Evolutionary conservation across 2,888 invertebrate species (phyloP), one percentile per base, ranked within the genome.

Genomic region (Drosophila melanosoma): DNA sequence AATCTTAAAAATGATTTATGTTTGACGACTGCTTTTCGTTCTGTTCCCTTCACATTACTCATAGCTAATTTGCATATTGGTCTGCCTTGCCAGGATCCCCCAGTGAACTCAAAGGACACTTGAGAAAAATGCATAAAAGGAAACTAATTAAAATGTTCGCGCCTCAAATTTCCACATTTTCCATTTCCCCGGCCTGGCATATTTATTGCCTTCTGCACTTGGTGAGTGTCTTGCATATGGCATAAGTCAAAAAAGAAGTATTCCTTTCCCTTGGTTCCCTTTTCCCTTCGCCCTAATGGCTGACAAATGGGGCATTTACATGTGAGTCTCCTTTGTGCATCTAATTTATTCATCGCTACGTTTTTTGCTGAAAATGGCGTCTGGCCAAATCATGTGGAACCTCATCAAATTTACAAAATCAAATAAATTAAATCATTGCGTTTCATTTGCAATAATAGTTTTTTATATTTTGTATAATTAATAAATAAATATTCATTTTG

Each of bases 121-220:
- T 72, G 76, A 89, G 80, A 74, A 64, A 66, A 72, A 70, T 71
- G 83, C 79, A 81, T 85, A 80, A 87, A 81, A 81, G 82, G 87
- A 83, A 91, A 86, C 90, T 92, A 92, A 91, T 91, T 91, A 91
- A 92, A 91, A 90, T 87, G 91, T 91, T 91, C 84, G 91, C 87
- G 90, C 91, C 87, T 87, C 90, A 73, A 88, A 86, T 87, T 90
- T 87, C 86, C 70, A 45, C 45, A 23, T 63, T 66, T 53, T 23
- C n/a, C 26, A 38, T 54, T 48, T 66, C 49, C 54, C 20, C 57
- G 52, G 45, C 8, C 29, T 57, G 58, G 60, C 68, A 82, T 74
- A 90, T 83, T 87, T 88, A 77, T 81, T 68, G 49, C 79, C 81
- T 32, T 42, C 10, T 3, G 33, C 36, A 29, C 51, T 26, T 62